A percentile compares a stretch with the other conserved stretches of the same genome.
Conservation (phyloP, 2,797 vertebrate species). For the Manis javanica region DNA sequence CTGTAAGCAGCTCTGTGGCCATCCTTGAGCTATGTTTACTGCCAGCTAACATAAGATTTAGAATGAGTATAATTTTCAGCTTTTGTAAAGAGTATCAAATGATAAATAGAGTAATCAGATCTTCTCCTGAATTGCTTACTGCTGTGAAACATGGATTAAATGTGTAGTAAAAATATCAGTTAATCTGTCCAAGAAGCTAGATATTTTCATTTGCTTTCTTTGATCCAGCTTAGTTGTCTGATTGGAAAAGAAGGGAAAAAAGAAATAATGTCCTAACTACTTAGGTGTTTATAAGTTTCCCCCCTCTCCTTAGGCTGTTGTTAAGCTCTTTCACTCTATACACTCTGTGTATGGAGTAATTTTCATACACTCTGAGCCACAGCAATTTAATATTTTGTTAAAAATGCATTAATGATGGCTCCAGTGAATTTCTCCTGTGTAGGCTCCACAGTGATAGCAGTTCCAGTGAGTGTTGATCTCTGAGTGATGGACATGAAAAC, state of each 20-base stretch:
- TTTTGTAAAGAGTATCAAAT: constrained; percentile 71
- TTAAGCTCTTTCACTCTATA: constrained; percentile 40
- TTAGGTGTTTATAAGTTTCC: constrained; percentile 58
- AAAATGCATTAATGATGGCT: constrained; percentile 59
- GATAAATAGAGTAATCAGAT: constrained; percentile 73
- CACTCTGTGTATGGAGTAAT: not conserved
- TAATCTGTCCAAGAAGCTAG: constrained; percentile 68
- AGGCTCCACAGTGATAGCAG: not conserved
- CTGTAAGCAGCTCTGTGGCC: constrained; percentile 3
- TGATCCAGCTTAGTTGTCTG: constrained; percentile 58
- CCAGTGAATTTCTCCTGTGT: constrained; percentile 47
- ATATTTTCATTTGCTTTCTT: constrained; percentile 63
- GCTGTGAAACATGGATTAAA: constrained; percentile 72
- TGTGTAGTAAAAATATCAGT: constrained; percentile 66
- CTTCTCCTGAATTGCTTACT: constrained; percentile 65
- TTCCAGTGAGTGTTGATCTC: not conserved
- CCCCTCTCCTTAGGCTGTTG: constrained; percentile 42
- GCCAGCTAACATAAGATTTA: constrained; percentile 61
- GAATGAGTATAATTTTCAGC: constrained; percentile 69
- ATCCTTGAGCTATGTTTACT: constrained; percentile 59
- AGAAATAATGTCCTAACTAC: constrained; percentile 61
- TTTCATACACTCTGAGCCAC: constrained; percentile 35
- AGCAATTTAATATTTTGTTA: constrained; percentile 74
- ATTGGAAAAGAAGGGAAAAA: constrained; percentile 44
- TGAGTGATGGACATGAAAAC: not conserved